These are phyloP conservation scores for Physocephala rufipes DNA, from an alignment of 2,888 invertebrate genomes.

Conservation along the genomic window DNA sequence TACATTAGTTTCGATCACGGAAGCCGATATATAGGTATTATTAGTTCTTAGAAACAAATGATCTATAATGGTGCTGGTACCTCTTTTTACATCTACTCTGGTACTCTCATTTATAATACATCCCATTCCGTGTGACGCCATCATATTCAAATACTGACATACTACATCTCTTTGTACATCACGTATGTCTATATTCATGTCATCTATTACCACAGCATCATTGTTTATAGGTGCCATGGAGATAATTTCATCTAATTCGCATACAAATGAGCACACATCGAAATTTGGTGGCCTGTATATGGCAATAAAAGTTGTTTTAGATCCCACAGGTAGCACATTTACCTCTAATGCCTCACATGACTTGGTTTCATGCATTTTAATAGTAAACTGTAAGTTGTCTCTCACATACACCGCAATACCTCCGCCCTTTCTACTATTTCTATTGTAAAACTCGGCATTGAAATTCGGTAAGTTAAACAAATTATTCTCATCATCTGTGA, in stretches of 20 bases:
- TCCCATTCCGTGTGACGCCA: neutral
- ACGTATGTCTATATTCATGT: neutral
- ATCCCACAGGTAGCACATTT: neutral
- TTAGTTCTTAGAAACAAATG: neutral
- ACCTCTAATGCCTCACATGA: neutral
- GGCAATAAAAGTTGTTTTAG: neutral
- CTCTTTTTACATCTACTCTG: constrained; percentile 1
- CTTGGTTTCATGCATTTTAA: neutral
- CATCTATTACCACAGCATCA: neutral
- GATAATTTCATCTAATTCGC: neutral
- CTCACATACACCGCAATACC: constrained; percentile 8
- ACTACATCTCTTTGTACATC: neutral
- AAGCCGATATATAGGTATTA: neutral
- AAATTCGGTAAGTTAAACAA: neutral
- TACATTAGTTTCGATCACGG: neutral
- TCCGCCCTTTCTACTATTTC: neutral
- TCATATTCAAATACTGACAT: neutral
- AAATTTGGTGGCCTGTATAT: constrained; percentile 2
- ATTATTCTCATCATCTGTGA: no score
- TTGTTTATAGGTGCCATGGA: neutral
- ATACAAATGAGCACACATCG: neutral
- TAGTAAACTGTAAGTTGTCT: neutral
- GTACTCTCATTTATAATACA: neutral
- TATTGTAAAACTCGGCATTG: neutral
- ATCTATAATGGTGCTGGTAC: neutral